Base-by-base conservation (phyloP, 2,113 vertebrate genomes). In the Plecotus auritus region DNA sequence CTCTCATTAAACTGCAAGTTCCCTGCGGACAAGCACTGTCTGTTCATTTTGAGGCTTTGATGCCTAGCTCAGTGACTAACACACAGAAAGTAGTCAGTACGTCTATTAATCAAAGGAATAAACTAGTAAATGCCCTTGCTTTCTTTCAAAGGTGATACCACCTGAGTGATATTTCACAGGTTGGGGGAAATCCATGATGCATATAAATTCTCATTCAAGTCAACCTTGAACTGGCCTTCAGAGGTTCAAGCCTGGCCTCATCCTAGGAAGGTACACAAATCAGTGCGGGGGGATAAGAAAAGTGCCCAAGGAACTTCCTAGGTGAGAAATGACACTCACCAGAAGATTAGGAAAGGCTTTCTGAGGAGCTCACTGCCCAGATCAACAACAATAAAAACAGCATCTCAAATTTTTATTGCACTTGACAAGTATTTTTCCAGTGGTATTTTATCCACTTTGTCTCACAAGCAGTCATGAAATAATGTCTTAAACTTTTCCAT, bases 101-200 rank as follows among this genome's bases (percentile, higher is more conserved):
- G 22, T 69, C 89, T 66, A 86, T 61, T 86, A 83, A 88, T 54
- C 84, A 73, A 90, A 97, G 90, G 70, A 83, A 61, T 93, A 70
- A 78, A 78, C 1, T 17, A 72, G 35, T 32, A 76, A 72, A 45
- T 28, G 12, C 23, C 47, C 47, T 84, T 47, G 7, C 35, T 90
- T 77, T 83, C 88, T 74, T 89, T 76, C 91, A 89, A 84, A 92
- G 69, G 22, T 78, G 61, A 32, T n/a, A 47, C n/a, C 66, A 69
- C 40, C 84, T 78, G 40, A 96, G 32, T 64, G 51, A 51, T 51
- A 78, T 64, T 95, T 93, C 70, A 92, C 40, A 91, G 14, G 35
- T 8, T 70, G 28, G 54, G 67, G 45, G 10, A 7, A n/a, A 67
- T 49, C 54, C 51, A 82, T 85, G 80, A 42, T 91, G 47, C 26